Conservation (phyloP, 2,797 vertebrate genomes). For the Galago senegalensis region DNA sequence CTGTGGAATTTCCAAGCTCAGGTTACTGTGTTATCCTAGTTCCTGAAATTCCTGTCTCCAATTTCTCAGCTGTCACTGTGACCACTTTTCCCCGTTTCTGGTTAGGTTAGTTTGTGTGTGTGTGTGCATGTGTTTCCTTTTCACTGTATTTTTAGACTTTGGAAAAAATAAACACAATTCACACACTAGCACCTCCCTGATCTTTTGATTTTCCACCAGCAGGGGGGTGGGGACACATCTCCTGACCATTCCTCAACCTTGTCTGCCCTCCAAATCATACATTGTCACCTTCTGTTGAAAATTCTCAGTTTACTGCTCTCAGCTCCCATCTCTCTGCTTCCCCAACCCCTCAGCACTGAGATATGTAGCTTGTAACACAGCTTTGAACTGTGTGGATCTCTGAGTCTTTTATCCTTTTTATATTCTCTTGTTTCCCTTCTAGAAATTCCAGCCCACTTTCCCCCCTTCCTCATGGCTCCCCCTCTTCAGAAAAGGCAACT, state of each 20-base stretch:
- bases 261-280: neutral
- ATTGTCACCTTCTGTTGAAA: slow-evolving; percentile 44
- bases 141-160: slow-evolving; percentile 81
- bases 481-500: slow-evolving; percentile 3
- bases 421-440: slow-evolving; percentile 35
- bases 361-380: neutral
- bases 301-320: slow-evolving; percentile 8
- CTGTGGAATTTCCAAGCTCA: slow-evolving; percentile 82
- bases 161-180: slow-evolving; percentile 76
- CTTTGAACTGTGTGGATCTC: neutral
- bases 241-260: neutral
- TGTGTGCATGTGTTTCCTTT: slow-evolving; percentile 64
- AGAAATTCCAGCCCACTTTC: neutral
- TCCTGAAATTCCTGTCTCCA: slow-evolving; percentile 82
- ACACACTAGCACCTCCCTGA: slow-evolving; percentile 64
- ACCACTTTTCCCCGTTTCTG: slow-evolving; percentile 76
- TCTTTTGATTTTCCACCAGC: neutral
- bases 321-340: neutral
- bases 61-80: slow-evolving; percentile 69
- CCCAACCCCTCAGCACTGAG: neutral
- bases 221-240: neutral
- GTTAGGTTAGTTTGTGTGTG: slow-evolving; percentile 50
- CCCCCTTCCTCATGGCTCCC: neutral
- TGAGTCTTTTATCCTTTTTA: neutral
- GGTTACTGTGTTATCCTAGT: slow-evolving; percentile 68